phyloP scores from a whole-genome alignment of 2,797 vertebrate species.

The Hoplostethus mediterraneus region DNA sequence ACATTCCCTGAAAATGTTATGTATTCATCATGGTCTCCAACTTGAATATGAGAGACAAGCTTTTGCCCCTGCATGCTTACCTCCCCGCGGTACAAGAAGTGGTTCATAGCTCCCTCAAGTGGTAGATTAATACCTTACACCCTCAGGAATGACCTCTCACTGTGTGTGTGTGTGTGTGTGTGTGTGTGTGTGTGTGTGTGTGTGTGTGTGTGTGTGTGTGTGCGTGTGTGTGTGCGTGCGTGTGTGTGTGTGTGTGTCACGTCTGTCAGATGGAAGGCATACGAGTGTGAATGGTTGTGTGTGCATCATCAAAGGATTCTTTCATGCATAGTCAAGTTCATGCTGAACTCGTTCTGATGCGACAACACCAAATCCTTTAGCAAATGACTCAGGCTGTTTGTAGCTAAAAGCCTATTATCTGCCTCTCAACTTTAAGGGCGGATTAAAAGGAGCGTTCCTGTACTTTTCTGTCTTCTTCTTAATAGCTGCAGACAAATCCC shows the following conservation, averaged over 20 bases:
- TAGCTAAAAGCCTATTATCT: constrained; percentile 76
- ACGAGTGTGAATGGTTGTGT: constrained; percentile 23
- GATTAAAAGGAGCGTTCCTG: constrained; percentile 74
- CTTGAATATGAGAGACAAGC: constrained; percentile 13
- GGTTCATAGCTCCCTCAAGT: constrained; percentile 73
- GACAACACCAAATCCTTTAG: constrained; percentile 71
- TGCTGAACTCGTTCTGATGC: constrained; percentile 60
- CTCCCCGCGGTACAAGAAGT: constrained; percentile 41
- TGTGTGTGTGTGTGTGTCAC: constrained; percentile 9
- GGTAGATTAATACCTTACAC: constrained; percentile 47
- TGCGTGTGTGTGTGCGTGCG: constrained; percentile 1
- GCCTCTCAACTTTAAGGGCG: constrained; percentile 74
- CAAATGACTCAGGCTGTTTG: constrained; percentile 70
- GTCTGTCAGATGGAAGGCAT: constrained; percentile 5
- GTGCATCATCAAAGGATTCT: constrained; percentile 60
- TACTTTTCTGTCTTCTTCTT: constrained; percentile 64
- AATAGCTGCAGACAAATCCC: constrained; percentile 74
- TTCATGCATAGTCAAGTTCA: constrained; percentile 64
- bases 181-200: constrained; percentile 10
- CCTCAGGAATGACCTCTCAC: neutral
- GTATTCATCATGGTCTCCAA: neutral
- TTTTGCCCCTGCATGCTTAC: neutral
- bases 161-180: neutral
- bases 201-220: neutral
- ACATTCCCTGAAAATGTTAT: constrained; percentile 8